phyloP scores from a whole-genome alignment of 2,888 invertebrate species.

The Ichneumon xanthorius region DNA sequence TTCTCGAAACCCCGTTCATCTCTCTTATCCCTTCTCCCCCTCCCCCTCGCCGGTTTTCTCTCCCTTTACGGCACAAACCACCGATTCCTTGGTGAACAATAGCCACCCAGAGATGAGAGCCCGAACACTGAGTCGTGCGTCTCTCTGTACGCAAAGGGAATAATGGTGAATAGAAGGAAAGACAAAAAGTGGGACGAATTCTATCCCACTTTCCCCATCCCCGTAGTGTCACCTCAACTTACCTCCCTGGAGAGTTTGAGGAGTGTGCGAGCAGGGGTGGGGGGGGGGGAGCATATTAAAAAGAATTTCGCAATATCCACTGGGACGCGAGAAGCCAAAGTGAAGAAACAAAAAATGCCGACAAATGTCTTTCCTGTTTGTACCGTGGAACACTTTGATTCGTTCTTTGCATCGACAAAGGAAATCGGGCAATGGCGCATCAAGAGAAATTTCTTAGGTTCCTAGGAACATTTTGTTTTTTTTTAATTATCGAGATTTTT shows the following conservation, averaged over 20 bases:
- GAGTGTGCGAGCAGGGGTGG: neutral
- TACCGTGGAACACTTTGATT: too few species aligned
- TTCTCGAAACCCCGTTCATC: constrained; percentile 58
- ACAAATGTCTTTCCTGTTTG: too few species aligned
- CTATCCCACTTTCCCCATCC: constrained; percentile 32
- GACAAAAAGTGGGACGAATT: constrained; percentile 58
- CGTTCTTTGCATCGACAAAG: too few species aligned
- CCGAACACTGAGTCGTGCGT: constrained; percentile 35
- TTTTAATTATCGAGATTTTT: too few species aligned
- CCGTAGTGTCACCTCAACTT: constrained; percentile 10
- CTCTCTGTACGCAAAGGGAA: constrained; percentile 42
- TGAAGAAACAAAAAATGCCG: too few species aligned
- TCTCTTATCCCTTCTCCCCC: neutral
- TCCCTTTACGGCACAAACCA: constrained; percentile 52
- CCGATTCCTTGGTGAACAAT: constrained; percentile 63
- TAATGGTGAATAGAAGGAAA: constrained; percentile 47
- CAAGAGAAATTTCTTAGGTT: too few species aligned
- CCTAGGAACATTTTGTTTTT: too few species aligned
- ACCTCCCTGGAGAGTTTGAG: constrained; percentile 5
- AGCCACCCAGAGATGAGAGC: constrained; percentile 45
- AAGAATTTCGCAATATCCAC: neutral
- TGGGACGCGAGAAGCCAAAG: neutral
- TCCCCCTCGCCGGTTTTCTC: constrained; percentile 46
- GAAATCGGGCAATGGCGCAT: too few species aligned
- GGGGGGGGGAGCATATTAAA: constrained; percentile 1